These are phyloP conservation scores for Tanypteryx hageni DNA, from an alignment of 2,888 invertebrate genomes.

Conservation along the genomic window DNA sequence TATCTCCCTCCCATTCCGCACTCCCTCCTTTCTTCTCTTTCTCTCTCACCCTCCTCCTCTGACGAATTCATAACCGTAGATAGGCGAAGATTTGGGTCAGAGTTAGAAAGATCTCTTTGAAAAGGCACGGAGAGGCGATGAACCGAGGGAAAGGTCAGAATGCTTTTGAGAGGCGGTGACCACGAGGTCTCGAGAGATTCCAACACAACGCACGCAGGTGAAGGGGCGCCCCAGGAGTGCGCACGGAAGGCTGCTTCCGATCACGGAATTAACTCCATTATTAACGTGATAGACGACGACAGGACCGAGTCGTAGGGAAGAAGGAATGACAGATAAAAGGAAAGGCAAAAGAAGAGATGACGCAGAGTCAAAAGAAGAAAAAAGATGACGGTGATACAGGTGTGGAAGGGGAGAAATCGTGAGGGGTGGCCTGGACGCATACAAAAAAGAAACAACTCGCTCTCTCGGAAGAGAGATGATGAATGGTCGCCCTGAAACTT, in stretches of 20 bases:
- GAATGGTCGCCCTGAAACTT: too few relatives aligned
- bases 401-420: background rate
- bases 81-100: constrained; percentile 25
- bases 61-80: constrained; percentile 32
- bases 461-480: too few relatives aligned
- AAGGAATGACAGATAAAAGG: background rate
- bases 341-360: background rate
- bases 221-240: background rate
- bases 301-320: background rate
- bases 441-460: too few relatives aligned
- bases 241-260: background rate
- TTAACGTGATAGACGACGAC: background rate
- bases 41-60: background rate
- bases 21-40: background rate
- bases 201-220: background rate
- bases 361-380: background rate
- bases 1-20: background rate
- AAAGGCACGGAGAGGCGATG: constrained; percentile 19
- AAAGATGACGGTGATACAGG: background rate
- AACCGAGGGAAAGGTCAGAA: constrained; percentile 31
- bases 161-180: constrained; percentile 32
- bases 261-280: background rate
- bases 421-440: background rate
- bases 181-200: constrained; percentile 29
- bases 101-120: constrained; percentile 28